Evolutionary conservation across 2,113 vertebrate genomes (phyloP), one percentile per base, ranked within the genome.

Genomic region (Setophaga kirtlandii): DNA sequence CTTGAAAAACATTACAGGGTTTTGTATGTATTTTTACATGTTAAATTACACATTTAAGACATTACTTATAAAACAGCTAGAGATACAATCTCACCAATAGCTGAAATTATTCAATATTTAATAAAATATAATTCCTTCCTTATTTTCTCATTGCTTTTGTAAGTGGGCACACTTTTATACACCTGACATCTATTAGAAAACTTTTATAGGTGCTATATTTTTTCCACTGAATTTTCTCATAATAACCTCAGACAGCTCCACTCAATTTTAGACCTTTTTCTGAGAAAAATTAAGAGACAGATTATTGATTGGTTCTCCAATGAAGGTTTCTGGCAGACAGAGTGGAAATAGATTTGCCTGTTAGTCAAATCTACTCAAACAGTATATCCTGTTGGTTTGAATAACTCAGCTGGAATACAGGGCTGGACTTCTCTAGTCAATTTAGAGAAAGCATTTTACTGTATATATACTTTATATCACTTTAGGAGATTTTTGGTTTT

Each of bases 141-240:
- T 56, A 33, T 63, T 84, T 84, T 69, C 44, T 55, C n/a, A 42
- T 27, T 90, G 27, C 1, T 20, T 30, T 64, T 71, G 7, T 33
- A 75, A 70, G 20, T 55, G 5, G 10, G 3, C 9, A 68, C 1
- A 3, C 9, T 82, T 83, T 78, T 55, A 81, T 53, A 52, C 8
- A 63, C 3, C 5, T 0, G 0, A 3, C 39, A 1, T 59, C 30
- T 88, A 25, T 55, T 60, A 30, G 11, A 9, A 74, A 25, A 12
- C 3, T 76, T 74, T 73, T n/a, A 37, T 14, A 53, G 16, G 27
- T 49, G 5, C 2, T 42, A 25, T 5, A 7, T 52, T 75, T 81
- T 87, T 93, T 19, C 22, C 12, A 37, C 10, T 65, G 31, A 42
- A 4, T 5, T 73, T 83, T 12, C 6, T 78, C 8, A n/a, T 39